These are phyloP conservation scores for Cantharis nigra DNA, from an alignment of 2,888 invertebrate genomes.

Conservation along the genomic window DNA sequence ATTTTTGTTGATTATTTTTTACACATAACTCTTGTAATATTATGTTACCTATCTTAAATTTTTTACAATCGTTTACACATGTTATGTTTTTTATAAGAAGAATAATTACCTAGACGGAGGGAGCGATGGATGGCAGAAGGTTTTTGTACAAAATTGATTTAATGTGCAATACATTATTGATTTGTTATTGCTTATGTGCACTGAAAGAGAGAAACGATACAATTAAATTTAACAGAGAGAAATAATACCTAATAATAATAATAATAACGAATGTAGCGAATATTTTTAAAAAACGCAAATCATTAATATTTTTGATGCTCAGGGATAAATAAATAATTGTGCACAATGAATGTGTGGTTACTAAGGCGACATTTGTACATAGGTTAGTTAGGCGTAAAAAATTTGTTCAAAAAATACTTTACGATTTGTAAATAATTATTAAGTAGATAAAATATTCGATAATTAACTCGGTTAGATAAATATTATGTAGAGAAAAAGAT, in stretches of 20 bases:
- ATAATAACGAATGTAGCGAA: slow-evolving; percentile 18
- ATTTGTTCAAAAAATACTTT: slow-evolving; percentile 9
- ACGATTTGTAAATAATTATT: not conserved
- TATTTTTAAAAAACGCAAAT: slow-evolving; percentile 27
- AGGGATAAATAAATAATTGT: slow-evolving; percentile 22
- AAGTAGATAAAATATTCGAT: not conserved
- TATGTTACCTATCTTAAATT: not conserved
- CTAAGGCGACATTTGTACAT: slow-evolving; percentile 23
- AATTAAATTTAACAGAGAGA: slow-evolving; percentile 7
- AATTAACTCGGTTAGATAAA: not conserved
- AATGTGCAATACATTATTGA: slow-evolving; percentile 22
- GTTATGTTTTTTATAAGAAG: not conserved
- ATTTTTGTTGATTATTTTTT: not conserved
- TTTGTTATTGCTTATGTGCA: slow-evolving; percentile 24
- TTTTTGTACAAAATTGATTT: not conserved
- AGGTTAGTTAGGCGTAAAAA: slow-evolving; percentile 18
- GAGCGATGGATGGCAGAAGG: not conserved
- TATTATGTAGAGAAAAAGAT: slow-evolving; percentile 14
- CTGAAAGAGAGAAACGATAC: not conserved
- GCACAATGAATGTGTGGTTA: slow-evolving; percentile 20
- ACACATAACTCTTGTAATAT: not conserved
- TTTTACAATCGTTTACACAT: not conserved
- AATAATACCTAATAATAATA: slow-evolving; percentile 6
- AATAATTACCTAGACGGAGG: not conserved
- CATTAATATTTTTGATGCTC: slow-evolving; percentile 29